Conservation (phyloP, 2,888 invertebrate genomes). For the Didymodactylos carnosus region DNA sequence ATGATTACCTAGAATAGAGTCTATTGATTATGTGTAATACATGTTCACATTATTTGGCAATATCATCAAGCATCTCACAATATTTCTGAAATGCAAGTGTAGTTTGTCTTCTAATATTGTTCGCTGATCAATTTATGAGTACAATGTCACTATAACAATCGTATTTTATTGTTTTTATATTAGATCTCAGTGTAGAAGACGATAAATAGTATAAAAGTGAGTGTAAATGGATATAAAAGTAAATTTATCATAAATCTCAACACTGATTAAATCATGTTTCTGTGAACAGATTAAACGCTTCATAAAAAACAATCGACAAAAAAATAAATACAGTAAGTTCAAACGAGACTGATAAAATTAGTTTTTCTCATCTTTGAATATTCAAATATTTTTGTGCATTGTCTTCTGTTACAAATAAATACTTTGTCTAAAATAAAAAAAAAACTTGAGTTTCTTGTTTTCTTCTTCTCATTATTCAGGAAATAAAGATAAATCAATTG, state of each 20-base stretch:
- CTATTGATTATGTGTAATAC: background rate
- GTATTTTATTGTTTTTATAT: background rate
- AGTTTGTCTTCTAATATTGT: constrained; percentile 25
- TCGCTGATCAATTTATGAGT: constrained; percentile 17
- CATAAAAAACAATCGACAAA: too few species aligned
- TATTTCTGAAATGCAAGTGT: constrained; percentile 21
- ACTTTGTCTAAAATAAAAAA: too few species aligned
- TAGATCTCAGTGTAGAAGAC: background rate
- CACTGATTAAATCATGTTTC: too few species aligned
- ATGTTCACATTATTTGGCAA: background rate
- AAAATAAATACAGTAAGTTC: too few species aligned
- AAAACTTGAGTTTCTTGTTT: too few species aligned
- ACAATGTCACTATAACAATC: background rate
- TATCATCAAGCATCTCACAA: constrained; percentile 22
- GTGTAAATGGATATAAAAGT: background rate
- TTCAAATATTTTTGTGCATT: too few species aligned
- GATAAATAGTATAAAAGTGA: background rate
- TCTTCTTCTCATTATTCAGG: too few species aligned
- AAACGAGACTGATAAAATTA: too few species aligned
- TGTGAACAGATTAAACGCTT: too few species aligned
- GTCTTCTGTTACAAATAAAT: too few species aligned
- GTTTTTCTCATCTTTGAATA: too few species aligned
- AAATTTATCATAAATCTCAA: background rate
- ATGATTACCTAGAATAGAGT: constrained; percentile 18
- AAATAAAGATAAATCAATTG: too few species aligned